A percentile compares a stretch with the other conserved stretches of the same genome.
Conservation (phyloP, 2,113 vertebrate genomes). For the Diadophis punctatus region DNA sequence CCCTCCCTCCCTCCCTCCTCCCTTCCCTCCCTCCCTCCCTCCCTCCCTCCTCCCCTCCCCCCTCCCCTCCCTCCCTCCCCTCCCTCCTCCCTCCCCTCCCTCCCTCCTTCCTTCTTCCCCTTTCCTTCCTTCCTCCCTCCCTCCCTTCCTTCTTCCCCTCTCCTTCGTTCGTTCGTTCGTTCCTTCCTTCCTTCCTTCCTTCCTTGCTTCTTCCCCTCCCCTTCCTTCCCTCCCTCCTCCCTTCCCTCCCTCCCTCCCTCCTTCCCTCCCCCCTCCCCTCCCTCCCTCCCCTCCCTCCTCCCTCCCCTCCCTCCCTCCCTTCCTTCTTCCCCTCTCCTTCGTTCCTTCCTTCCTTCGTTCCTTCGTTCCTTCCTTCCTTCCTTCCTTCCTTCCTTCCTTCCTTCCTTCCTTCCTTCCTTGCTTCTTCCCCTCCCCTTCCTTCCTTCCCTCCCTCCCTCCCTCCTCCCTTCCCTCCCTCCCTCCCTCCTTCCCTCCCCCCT, state of each 20-base stretch:
- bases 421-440: too few relatives aligned
- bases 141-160: too few relatives aligned
- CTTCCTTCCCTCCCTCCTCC: too few relatives aligned
- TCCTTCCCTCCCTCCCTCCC: too few relatives aligned
- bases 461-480: too few relatives aligned
- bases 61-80: too few relatives aligned
- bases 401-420: background rate
- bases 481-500: too few relatives aligned
- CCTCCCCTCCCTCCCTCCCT: background rate
- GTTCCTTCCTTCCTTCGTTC: background rate
- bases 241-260: too few relatives aligned
- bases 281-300: background rate
- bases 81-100: too few relatives aligned
- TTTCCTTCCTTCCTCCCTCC: background rate
- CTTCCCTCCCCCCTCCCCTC: background rate
- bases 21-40: background rate
- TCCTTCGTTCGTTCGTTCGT: too few relatives aligned
- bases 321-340: background rate
- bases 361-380: too few relatives aligned
- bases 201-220: background rate
- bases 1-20: background rate
- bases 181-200: background rate
- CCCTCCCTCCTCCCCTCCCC: background rate
- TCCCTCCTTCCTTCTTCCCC: background rate
- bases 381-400: background rate